These are phyloP conservation scores for Uropetala carovei DNA, from an alignment of 2,888 invertebrate genomes.

Conservation along the genomic window DNA sequence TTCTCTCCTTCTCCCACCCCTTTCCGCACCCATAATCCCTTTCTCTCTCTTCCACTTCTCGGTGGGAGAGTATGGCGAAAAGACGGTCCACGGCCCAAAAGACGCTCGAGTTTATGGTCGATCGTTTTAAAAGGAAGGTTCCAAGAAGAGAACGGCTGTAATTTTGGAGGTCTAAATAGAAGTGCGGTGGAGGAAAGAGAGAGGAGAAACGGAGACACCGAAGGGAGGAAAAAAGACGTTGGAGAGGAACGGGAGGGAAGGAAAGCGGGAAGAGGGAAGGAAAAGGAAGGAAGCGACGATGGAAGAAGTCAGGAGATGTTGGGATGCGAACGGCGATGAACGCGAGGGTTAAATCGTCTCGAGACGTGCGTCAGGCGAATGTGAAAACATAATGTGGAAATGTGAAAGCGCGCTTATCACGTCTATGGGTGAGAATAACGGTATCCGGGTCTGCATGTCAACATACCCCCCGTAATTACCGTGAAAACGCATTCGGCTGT, in stretches of 20 bases:
- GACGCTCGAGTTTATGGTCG: constrained; percentile 48
- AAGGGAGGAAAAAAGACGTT: background rate
- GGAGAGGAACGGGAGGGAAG: background rate
- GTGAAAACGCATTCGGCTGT: no score
- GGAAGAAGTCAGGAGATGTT: background rate
- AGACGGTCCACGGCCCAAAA: constrained; percentile 40
- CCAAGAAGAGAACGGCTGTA: constrained; percentile 39
- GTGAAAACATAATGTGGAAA: no score
- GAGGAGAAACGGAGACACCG: background rate
- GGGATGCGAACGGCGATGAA: no score
- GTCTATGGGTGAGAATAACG: no score
- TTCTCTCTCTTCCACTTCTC: background rate
- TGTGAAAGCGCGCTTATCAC: no score
- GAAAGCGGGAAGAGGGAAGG: background rate
- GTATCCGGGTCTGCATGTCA: no score
- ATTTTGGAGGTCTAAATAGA: constrained; percentile 61
- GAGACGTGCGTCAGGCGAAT: no score
- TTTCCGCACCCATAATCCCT: background rate
- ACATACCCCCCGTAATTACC: no score
- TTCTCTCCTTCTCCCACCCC: no score
- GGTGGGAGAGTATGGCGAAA: constrained; percentile 20
- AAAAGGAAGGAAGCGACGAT: background rate
- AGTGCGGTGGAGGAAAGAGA: background rate
- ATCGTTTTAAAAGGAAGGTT: constrained; percentile 55
- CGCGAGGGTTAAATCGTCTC: no score